These are phyloP conservation scores for Drosophila oshimai DNA, from an alignment of 1,140 invertebrate genomes.

Conservation along the genomic window DNA sequence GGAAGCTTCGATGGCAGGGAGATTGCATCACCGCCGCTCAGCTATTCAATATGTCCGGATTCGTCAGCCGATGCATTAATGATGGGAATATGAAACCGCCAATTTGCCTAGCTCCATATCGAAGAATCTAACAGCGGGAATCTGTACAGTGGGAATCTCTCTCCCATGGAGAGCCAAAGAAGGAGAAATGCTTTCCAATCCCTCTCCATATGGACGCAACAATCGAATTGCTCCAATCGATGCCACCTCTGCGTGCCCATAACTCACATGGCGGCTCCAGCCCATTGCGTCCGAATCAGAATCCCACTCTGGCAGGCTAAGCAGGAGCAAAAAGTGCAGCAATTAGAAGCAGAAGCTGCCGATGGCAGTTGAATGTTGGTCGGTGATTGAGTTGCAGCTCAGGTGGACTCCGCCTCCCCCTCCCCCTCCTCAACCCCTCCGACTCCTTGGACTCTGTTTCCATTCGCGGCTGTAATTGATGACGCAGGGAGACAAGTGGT, in stretches of 20 bases:
- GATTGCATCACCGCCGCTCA: constrained; percentile 56
- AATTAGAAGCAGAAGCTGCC: constrained; percentile 70
- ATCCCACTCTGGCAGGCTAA: constrained; percentile 25
- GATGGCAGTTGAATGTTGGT: constrained; percentile 52
- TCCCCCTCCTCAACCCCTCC: background rate
- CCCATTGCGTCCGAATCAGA: background rate
- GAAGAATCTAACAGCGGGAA: no score
- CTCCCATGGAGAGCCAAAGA: constrained; percentile 14
- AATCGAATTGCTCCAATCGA: constrained; percentile 19
- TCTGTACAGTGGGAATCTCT: constrained; percentile 3
- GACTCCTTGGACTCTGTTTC: background rate
- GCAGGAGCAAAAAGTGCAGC: constrained; percentile 51
- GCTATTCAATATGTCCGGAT: constrained; percentile 50
- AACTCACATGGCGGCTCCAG: constrained; percentile 22
- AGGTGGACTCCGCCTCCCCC: constrained; percentile 35
- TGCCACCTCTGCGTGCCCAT: constrained; percentile 52
- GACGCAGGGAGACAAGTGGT: constrained; percentile 8
- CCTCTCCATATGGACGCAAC: constrained; percentile 12
- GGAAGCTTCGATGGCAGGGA: constrained; percentile 19
- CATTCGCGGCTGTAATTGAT: constrained; percentile 60
- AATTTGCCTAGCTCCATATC: constrained; percentile 49
- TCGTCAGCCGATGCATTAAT: constrained; percentile 16
- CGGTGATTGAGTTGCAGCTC: constrained; percentile 76
- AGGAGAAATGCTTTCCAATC: constrained; percentile 54
- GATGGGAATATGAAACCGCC: constrained; percentile 44